A percentile compares a stretch with the other conserved stretches of the same genome.
These are phyloP conservation scores for Coendou prehensilis DNA, from an alignment of 2,797 vertebrate species.

Conservation along the genomic window DNA sequence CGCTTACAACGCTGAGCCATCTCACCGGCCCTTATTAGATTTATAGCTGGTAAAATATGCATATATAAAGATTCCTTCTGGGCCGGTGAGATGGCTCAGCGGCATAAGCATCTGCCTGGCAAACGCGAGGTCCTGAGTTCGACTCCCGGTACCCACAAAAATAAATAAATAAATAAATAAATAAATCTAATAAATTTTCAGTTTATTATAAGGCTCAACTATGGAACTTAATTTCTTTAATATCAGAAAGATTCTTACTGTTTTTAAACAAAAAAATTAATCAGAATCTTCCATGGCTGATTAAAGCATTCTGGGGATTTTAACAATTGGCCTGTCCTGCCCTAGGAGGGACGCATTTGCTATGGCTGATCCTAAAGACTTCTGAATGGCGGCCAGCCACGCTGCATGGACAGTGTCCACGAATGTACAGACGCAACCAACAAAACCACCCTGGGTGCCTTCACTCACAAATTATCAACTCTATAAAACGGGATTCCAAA, in stretches of 20 bases:
- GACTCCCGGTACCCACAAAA: too few species aligned
- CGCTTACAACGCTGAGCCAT: too few species aligned
- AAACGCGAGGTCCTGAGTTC: too few species aligned
- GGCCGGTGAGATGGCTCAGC: too few species aligned
- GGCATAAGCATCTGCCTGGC: too few species aligned
- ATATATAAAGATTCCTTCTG: too few species aligned
- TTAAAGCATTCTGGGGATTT: background rate
- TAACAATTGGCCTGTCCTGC: background rate
- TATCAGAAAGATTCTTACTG: background rate
- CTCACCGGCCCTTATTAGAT: too few species aligned
- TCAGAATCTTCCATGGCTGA: background rate
- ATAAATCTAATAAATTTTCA: background rate
- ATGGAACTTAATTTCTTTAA: background rate
- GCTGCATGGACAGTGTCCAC: background rate
- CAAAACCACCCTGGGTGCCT: accelerated
- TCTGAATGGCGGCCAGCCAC: background rate
- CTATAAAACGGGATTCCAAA: background rate
- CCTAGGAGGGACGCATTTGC: background rate
- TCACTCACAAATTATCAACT: too few species aligned
- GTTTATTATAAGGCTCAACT: background rate
- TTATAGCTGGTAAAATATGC: too few species aligned
- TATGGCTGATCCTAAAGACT: too few species aligned
- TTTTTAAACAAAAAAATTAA: background rate
- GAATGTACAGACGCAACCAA: accelerated
- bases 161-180: too few species aligned